Evolutionary conservation across 2,113 vertebrate species (phyloP).

Genomic region (Gobius niger): DNA sequence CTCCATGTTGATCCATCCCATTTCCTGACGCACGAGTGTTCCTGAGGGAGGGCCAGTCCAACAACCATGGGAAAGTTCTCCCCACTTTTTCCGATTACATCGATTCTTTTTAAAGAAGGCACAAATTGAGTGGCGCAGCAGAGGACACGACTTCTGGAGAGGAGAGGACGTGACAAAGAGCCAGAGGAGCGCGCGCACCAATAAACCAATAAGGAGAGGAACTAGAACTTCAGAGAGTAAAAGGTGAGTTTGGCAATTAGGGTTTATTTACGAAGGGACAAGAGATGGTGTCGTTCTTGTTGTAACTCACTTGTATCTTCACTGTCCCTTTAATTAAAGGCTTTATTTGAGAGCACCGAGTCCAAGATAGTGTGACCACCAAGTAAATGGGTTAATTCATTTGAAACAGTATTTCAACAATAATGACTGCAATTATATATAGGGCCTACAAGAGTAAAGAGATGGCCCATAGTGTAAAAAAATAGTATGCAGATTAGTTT

Average conservation of each 20-base stretch:
- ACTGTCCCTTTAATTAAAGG: no score
- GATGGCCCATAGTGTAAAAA: no score
- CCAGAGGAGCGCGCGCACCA: background rate
- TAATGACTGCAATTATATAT: no score
- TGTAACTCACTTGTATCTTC: background rate
- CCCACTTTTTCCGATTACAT: slow-evolving; percentile 60
- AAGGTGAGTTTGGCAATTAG: slow-evolving; percentile 51
- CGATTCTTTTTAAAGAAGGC: slow-evolving; percentile 49
- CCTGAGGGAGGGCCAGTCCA: slow-evolving; percentile 71
- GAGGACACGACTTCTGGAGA: background rate
- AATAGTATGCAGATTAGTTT: no score
- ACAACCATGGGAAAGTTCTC: slow-evolving; percentile 76
- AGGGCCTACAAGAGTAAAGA: no score
- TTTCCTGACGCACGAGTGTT: slow-evolving; percentile 75
- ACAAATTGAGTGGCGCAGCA: background rate
- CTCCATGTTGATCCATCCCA: slow-evolving; percentile 67
- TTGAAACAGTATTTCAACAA: no score
- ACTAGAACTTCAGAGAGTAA: slow-evolving; percentile 49
- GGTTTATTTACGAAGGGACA: background rate
- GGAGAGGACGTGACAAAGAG: background rate
- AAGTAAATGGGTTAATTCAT: no score
- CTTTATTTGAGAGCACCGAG: no score
- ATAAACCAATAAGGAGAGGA: slow-evolving; percentile 27
- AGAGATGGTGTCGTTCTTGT: background rate
- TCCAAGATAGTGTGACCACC: no score